Percentiles rank a stretch among this genome's conserved stretches.
These are phyloP conservation scores for Solenopsis fugax DNA, from an alignment of 1,140 invertebrate species.

Conservation along the genomic window DNA sequence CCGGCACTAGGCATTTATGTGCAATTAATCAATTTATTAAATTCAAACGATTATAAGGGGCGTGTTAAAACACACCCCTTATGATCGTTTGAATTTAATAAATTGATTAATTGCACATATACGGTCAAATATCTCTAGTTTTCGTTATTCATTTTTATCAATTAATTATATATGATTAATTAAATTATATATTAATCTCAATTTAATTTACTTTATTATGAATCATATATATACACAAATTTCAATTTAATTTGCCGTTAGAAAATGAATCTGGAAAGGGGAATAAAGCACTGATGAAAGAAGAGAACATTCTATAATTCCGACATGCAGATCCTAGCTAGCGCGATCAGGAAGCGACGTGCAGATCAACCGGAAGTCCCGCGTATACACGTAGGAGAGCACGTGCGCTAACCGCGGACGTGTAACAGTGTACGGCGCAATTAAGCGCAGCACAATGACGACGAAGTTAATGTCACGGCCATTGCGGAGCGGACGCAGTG, in stretches of 20 bases:
- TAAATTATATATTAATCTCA: too few relatives aligned
- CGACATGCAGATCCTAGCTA: not conserved
- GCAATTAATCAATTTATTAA: too few relatives aligned
- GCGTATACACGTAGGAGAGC: not conserved
- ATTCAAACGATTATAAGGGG: too few relatives aligned
- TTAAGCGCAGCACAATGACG: conserved; percentile 79
- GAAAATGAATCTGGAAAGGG: too few relatives aligned
- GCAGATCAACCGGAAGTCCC: conserved; percentile 34
- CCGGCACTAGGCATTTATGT: too few relatives aligned
- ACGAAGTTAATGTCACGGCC: conserved; percentile 82
- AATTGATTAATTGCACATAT: too few relatives aligned
- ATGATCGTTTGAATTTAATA: too few relatives aligned
- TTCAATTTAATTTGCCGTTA: too few relatives aligned
- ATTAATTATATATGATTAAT: too few relatives aligned
- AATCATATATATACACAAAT: not conserved
- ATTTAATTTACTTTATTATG: not conserved
- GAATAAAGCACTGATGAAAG: not conserved
- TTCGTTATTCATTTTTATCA: too few relatives aligned
- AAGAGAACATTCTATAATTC: not conserved
- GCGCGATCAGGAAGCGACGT: conserved; percentile 38
- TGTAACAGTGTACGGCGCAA: conserved; percentile 65
- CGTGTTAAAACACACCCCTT: too few relatives aligned
- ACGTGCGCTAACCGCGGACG: not conserved
- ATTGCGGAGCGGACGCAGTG: conserved; percentile 43
- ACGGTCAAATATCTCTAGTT: too few relatives aligned